These are phyloP conservation scores for Smittia aterrima DNA, from an alignment of 2,888 invertebrate genomes.

Conservation along the genomic window DNA sequence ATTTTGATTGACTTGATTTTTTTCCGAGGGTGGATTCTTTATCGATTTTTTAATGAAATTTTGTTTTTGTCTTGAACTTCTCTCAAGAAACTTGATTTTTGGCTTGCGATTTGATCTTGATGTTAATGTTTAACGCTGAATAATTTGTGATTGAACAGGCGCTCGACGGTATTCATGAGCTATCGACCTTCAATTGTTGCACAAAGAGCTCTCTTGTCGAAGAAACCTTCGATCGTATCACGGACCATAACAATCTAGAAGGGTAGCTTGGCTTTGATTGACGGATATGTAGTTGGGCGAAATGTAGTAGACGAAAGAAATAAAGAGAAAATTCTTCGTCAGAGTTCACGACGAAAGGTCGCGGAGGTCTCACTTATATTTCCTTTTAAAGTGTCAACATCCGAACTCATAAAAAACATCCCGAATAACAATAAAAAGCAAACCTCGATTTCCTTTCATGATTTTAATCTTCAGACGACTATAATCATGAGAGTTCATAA, in stretches of 20 bases:
- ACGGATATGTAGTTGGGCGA: neutral
- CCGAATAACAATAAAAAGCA: neutral
- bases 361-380: no score
- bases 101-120: neutral
- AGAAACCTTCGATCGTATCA: constrained; percentile 16
- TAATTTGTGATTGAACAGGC: neutral
- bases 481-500: neutral
- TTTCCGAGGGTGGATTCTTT: neutral
- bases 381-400: neutral
- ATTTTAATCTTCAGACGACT: no score
- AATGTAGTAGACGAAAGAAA: no score
- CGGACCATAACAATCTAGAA: constrained; percentile 23
- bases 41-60: constrained; percentile 17
- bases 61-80: neutral
- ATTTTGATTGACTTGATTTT: neutral
- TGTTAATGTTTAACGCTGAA: neutral
- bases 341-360: no score
- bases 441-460: neutral
- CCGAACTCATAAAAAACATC: neutral
- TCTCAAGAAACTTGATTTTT: neutral
- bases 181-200: constrained; percentile 30
- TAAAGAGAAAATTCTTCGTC: no score
- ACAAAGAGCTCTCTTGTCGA: neutral
- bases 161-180: neutral
- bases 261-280: neutral